Base-by-base conservation (phyloP, 2,113 vertebrate genomes). In the Solenodon paradoxus region DNA sequence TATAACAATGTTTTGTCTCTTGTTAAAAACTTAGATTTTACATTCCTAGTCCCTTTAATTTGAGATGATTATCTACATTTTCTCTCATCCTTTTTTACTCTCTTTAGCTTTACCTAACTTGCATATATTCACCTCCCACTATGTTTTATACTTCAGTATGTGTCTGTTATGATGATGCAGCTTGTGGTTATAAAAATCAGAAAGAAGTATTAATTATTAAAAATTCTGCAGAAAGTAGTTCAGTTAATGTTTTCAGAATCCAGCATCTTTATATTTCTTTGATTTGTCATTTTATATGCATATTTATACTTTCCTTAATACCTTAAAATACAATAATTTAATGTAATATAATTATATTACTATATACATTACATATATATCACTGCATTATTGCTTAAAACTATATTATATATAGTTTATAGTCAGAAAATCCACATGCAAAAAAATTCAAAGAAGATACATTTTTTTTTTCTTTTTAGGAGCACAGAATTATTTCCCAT, bases 51-150 rank as follows among this genome's bases (percentile, higher is more conserved):
- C 1, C 9, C 28, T 74, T 2, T 47, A 69, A 72, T 83, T 88
- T 92, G 88, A 71, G 59, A 55, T 84, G 15, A 88, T 79, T 72
- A 79, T 78, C 66, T 59, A 82, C n/a, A 47, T 71, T 83, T 77
- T 75, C 45, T 53, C 30, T 72, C 32, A 77, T 90, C 35, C 75
- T 61, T 8, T 63, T 88, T 77, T 55, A 3, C 9, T 64, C 3
- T 90, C n/a, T 55, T 83, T 90, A 61, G 32, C 1, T 53, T 79
- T 74, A 13, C 9, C 24, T 42, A 42, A 78, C 3, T 7, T 59
- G 45, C 5, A 55, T 86, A 69, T 81, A 77, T 69, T 28, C 9
- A 55, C 4, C 9, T 51, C 28, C 9, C 26, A 45, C 13, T 72
- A 12, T 71, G 11, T 72, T 64, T 64, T 78, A 32, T 49, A 92